Conservation (phyloP, 2,888 invertebrate genomes). For the Lasioglossum pauxillum region DNA sequence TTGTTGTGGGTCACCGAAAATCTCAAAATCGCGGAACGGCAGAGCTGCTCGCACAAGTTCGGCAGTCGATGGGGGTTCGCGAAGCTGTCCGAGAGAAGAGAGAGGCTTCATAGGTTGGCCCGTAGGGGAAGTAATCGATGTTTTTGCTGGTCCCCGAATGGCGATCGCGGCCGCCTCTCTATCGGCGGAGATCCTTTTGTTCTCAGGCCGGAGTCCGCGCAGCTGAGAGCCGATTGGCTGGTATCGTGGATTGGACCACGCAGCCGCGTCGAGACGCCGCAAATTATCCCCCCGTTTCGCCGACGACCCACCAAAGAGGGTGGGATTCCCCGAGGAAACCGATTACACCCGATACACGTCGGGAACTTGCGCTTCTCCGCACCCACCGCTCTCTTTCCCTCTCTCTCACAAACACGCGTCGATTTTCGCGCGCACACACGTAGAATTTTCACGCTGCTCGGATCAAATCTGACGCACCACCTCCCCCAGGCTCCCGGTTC, state of each 20-base stretch:
- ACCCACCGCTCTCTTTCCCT: background rate
- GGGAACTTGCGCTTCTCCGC: constrained; percentile 50
- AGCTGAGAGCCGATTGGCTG: constrained; percentile 81
- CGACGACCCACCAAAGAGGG: constrained; percentile 66
- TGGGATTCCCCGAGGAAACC: constrained; percentile 78
- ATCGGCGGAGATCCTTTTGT: constrained; percentile 78
- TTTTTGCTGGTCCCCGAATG: constrained; percentile 63
- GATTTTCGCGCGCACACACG: background rate
- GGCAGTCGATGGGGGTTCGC: background rate
- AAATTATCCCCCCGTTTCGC: constrained; percentile 77
- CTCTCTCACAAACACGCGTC: background rate
- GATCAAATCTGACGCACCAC: constrained; percentile 3
- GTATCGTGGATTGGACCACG: constrained; percentile 80
- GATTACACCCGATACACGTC: constrained; percentile 74
- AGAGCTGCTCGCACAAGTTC: background rate
- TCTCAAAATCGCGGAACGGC: background rate
- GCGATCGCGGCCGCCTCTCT: constrained; percentile 61
- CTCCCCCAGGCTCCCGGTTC: constrained; percentile 19
- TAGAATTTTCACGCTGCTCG: background rate
- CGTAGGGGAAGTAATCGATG: constrained; percentile 63
- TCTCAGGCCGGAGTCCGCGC: constrained; percentile 77
- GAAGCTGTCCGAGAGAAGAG: constrained; percentile 2
- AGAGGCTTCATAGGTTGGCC: constrained; percentile 26
- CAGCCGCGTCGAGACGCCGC: constrained; percentile 80
- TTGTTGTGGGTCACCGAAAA: background rate